Percentiles rank a stretch among this genome's conserved stretches.
phyloP scores from a whole-genome alignment of 2,113 vertebrate genomes.

The Corythornis cristatus region DNA sequence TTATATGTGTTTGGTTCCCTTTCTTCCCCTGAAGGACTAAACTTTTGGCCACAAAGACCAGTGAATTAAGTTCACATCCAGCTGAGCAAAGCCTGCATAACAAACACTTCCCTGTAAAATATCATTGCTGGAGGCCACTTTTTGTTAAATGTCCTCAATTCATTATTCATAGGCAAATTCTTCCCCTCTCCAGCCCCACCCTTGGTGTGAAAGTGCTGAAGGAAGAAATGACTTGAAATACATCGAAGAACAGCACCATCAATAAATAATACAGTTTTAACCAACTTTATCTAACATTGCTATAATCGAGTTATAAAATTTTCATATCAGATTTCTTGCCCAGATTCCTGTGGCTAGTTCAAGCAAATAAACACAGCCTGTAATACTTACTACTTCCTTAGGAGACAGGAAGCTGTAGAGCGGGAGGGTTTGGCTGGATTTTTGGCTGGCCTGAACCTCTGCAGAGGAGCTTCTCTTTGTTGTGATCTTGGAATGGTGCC shows the following conservation, averaged over 20 bases:
- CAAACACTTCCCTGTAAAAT: conserved; percentile 6
- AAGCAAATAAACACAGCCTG: not conserved
- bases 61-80: conserved; percentile 21
- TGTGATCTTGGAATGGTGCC: conserved; percentile 50
- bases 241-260: conserved; percentile 56
- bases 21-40: conserved; percentile 23
- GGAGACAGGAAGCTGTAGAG: conserved; percentile 83
- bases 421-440: conserved; percentile 65
- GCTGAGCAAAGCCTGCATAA: conserved; percentile 27
- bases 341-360: conserved; percentile 27
- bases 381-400: conserved; percentile 89
- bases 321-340: conserved; percentile 17
- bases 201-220: conserved; percentile 29
- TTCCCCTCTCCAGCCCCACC: not conserved
- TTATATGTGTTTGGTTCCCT: conserved; percentile 30
- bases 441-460: conserved; percentile 63
- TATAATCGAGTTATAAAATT: conserved; percentile 62
- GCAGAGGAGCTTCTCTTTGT: conserved; percentile 69
- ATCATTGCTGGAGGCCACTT: conserved; percentile 18
- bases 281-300: conserved; percentile 54
- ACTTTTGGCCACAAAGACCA: conserved; percentile 1
- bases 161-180: conserved; percentile 49
- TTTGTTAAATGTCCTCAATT: conserved; percentile 30
- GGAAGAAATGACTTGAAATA: conserved; percentile 49
- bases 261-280: conserved; percentile 51